Conservation (phyloP, 2,797 vertebrate genomes). For the Danio kyathit region DNA sequence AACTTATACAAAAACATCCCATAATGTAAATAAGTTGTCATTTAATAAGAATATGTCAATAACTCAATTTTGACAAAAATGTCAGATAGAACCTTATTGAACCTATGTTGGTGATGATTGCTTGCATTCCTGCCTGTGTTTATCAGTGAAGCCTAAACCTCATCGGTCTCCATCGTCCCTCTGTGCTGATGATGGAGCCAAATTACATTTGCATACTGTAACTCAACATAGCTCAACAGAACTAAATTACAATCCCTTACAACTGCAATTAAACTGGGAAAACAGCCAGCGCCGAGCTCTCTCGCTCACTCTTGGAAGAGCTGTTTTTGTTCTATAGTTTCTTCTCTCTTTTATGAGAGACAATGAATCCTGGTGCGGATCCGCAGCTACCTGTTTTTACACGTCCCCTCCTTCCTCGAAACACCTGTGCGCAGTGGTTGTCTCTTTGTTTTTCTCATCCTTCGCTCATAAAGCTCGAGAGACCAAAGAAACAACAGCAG, state of each 20-base stretch:
- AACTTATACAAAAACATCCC: too few relatives aligned
- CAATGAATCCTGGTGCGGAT: constrained; percentile 73
- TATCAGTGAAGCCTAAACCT: background rate
- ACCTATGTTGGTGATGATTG: constrained; percentile 21
- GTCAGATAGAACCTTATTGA: too few relatives aligned
- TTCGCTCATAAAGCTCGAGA: constrained; percentile 78
- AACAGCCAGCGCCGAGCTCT: constrained; percentile 66
- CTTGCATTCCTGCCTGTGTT: constrained; percentile 5
- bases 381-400: constrained; percentile 83
- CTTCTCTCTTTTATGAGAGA: constrained; percentile 72
- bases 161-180: constrained; percentile 1
- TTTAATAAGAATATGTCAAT: too few relatives aligned
- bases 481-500: constrained; percentile 78
- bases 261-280: constrained; percentile 76
- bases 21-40: too few relatives aligned
- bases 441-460: constrained; percentile 78
- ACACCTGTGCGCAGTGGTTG: constrained; percentile 78
- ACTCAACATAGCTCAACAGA: constrained; percentile 65
- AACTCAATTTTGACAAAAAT: too few relatives aligned
- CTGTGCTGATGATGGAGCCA: constrained; percentile 30
- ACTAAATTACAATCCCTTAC: constrained; percentile 75
- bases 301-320: constrained; percentile 55
- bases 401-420: constrained; percentile 76
- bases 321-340: constrained; percentile 70
- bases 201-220: constrained; percentile 49